Evolutionary conservation across 2,113 vertebrate species (phyloP), one percentile per base, ranked within the genome.

Genomic region (Athene noctua): DNA sequence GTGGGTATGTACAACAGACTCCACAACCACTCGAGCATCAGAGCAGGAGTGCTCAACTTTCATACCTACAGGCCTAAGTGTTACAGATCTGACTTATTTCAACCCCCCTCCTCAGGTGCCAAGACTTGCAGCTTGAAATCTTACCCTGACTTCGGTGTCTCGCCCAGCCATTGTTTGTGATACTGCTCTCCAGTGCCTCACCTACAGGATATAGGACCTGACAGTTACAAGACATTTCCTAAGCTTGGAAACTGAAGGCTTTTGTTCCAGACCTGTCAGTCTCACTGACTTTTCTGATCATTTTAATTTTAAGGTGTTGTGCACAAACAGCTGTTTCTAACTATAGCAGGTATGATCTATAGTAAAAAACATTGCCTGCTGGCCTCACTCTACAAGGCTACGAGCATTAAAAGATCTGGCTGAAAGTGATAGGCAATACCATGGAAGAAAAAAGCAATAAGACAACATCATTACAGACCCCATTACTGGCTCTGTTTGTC

Each of bases 1-100:
- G 34, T 27, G 19, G 11, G 22, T 25, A 58, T 8, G 4, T 40
- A 21, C 7, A 66, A n/a, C 32, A 85, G 55, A 51, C 17, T 21
- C 82, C n/a, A 8, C 49, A 49, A 9, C 27, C 25, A 27, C 22
- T 1, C 0, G 2, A 59, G 20, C 5, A 4, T 19, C 66, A 79
- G 51, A 29, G 32, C 21, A 26, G 47, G 12, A 29, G 32, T 18
- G 5, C 47, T 67, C 5, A 2, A 1, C 51, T 80, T 86, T 32
- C n/a, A 6, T 8, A 34, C 5, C 34, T 26, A 3, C 0, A 0
- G 63, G 22, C 3, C 3, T 18, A 4, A 1, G 8, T 73, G 34
- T 61, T 57, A 36, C 32, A 42, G 61, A n/a, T 18, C 18, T 12
- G 54, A 47, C 10, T 88, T 75, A 62, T 49, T 22, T 62, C 82